Conservation (phyloP, 2,797 vertebrate genomes). For the Tinamus major region DNA sequence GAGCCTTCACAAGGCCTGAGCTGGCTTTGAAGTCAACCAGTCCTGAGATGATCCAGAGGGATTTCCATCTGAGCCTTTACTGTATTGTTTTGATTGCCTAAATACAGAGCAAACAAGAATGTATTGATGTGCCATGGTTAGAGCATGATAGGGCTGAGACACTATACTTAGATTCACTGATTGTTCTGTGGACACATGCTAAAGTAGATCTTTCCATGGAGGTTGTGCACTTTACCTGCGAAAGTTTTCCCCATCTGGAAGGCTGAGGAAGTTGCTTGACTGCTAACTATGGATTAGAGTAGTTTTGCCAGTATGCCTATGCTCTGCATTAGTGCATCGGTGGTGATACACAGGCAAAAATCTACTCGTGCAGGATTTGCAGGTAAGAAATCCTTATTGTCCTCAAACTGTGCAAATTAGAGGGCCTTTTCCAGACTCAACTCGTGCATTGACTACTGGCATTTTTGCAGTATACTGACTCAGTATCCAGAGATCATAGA, state of each 20-base stretch:
- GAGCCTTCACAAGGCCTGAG: not conserved
- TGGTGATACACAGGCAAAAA: not conserved
- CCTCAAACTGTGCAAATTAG: not conserved
- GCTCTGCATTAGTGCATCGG: not conserved
- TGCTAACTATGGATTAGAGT: not conserved
- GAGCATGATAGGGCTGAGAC: not conserved
- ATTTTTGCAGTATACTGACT: not conserved
- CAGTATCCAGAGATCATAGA: not conserved
- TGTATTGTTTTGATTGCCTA: not conserved
- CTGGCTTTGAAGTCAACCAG: slow-evolving; percentile 14
- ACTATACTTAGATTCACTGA: not conserved
- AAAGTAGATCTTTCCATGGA: not conserved
- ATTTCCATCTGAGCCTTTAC: not conserved
- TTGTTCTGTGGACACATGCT: not conserved
- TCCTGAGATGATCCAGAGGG: not conserved
- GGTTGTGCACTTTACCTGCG: not conserved
- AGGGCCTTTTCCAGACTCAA: not conserved
- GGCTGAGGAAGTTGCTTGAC: not conserved
- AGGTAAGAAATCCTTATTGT: not conserved
- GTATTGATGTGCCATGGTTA: not conserved
- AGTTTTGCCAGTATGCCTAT: not conserved
- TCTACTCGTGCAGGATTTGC: not conserved
- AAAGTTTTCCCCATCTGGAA: not conserved
- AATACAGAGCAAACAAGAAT: not conserved
- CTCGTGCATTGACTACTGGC: not conserved